Percentiles rank a stretch among this genome's conserved stretches.
Evolutionary conservation across 2,888 invertebrate genomes (phyloP).

Genomic region (Lobophora halterata): DNA sequence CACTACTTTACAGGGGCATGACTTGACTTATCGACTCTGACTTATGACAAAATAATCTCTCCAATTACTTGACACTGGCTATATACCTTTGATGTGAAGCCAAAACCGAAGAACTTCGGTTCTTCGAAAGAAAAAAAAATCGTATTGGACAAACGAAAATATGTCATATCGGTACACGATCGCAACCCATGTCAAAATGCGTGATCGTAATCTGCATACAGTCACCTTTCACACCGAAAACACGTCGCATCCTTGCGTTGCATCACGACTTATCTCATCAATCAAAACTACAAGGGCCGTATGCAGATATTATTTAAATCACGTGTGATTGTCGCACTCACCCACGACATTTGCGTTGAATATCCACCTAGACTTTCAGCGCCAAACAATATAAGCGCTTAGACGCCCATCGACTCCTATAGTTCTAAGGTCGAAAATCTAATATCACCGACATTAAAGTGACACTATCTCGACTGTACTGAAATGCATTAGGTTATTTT

Average conservation of each 20-base stretch:
- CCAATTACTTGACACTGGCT: too few species aligned
- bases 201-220: slow-evolving; percentile 72
- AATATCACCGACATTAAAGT: slow-evolving; percentile 47
- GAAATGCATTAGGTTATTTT: slow-evolving; percentile 70
- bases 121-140: too few species aligned
- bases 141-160: slow-evolving; percentile 49
- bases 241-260: slow-evolving; percentile 53
- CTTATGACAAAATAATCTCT: too few species aligned
- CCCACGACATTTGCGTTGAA: slow-evolving; percentile 53
- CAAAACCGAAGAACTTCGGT: too few species aligned
- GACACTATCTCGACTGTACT: slow-evolving; percentile 52
- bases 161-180: slow-evolving; percentile 42
- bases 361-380: slow-evolving; percentile 40
- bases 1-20: too few species aligned
- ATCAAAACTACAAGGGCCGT: slow-evolving; percentile 61
- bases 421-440: slow-evolving; percentile 57
- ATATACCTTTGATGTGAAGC: too few species aligned
- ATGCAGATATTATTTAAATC: slow-evolving; percentile 67
- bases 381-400: slow-evolving; percentile 42
- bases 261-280: slow-evolving; percentile 62
- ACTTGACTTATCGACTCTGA: too few species aligned
- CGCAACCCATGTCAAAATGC: slow-evolving; percentile 61
- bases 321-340: slow-evolving; percentile 50
- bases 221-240: slow-evolving; percentile 70
- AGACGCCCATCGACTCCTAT: slow-evolving; percentile 42